These are phyloP conservation scores for Acromyrmex charruanus DNA, from an alignment of 1,140 invertebrate genomes.

Conservation along the genomic window DNA sequence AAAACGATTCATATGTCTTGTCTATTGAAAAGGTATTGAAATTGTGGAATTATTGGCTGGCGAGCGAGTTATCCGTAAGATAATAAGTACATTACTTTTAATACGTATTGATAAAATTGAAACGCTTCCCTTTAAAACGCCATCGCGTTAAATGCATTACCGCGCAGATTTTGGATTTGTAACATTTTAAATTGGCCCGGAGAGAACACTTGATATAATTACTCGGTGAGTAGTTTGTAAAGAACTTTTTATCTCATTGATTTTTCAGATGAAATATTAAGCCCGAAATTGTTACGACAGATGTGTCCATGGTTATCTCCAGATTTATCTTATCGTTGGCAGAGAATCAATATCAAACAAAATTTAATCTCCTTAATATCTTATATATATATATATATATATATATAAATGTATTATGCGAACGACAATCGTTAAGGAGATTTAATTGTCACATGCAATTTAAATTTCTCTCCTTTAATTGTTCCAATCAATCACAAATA, in stretches of 20 bases:
- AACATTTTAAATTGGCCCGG: conserved; percentile 6
- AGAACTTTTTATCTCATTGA: conserved; percentile 32
- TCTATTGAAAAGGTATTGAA: background rate
- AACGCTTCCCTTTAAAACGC: background rate
- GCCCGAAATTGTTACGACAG: conserved; percentile 57
- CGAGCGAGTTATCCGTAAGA: conserved; percentile 3
- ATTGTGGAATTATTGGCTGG: background rate
- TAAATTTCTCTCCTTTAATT: background rate
- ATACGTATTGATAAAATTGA: conserved; percentile 7
- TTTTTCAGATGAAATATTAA: conserved; percentile 48
- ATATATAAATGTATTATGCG: background rate
- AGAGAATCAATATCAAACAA: conserved; percentile 34
- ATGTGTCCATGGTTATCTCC: conserved; percentile 20
- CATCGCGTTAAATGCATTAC: conserved; percentile 8
- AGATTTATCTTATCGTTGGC: conserved; percentile 61
- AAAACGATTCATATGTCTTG: background rate
- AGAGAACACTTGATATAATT: conserved; percentile 43
- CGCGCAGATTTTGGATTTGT: conserved; percentile 16
- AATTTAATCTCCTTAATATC: background rate
- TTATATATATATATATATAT: background rate
- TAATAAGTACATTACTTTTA: conserved; percentile 9
- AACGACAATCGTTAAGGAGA: background rate
- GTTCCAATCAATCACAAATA: background rate
- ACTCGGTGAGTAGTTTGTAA: conserved; percentile 32
- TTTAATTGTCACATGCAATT: background rate